Evolutionary conservation across 2,113 vertebrate genomes (phyloP).

Genomic region (Albula glossodonta): DNA sequence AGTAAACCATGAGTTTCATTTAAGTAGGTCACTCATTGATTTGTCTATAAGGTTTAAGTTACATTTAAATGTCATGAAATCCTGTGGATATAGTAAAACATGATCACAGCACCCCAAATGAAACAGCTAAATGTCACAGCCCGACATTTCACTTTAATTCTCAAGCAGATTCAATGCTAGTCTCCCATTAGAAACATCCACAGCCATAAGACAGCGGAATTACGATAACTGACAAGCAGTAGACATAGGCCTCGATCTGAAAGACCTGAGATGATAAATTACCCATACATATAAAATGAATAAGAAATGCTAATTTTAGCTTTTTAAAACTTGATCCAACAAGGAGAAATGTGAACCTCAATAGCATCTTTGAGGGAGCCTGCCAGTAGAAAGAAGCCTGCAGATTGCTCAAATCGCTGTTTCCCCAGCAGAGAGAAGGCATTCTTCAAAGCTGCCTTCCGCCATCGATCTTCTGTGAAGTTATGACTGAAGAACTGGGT

Average conservation of each 20-base stretch:
- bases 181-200: constrained; percentile 25
- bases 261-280: not conserved
- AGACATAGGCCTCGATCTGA: not conserved
- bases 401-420: constrained; percentile 96
- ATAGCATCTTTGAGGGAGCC: constrained; percentile 97
- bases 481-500: constrained; percentile 97
- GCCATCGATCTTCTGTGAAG: constrained; percentile 94
- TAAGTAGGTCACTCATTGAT: not conserved
- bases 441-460: constrained; percentile 96
- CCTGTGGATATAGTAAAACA: not conserved
- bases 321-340: not conserved
- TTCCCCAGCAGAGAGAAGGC: constrained; percentile 96
- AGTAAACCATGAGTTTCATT: constrained; percentile 46
- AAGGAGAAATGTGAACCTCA: constrained; percentile 75
- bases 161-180: constrained; percentile 24
- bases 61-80: constrained; percentile 12
- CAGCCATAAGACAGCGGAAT: not conserved
- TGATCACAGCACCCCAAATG: not conserved
- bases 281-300: no score
- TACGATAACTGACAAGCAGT: not conserved
- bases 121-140: not conserved
- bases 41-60: constrained; percentile 55
- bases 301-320: no score
- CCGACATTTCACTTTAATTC: constrained; percentile 14
- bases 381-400: constrained; percentile 95